Conservation (phyloP, 2,888 invertebrate species). For the Dasypolia templi region DNA sequence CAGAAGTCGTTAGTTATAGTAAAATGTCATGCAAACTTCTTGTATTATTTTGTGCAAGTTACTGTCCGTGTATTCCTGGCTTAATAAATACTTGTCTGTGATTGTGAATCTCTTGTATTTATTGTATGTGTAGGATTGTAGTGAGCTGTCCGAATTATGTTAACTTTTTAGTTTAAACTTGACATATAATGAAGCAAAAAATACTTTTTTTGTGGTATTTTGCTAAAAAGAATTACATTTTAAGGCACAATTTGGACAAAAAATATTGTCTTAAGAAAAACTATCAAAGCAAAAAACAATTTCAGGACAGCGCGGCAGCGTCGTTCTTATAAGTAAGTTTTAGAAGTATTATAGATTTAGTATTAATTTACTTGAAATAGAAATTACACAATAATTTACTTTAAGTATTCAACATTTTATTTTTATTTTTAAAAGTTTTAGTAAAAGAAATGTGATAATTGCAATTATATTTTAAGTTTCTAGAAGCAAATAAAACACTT, state of each 20-base stretch:
- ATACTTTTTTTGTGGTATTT: no score
- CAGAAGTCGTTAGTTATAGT: neutral
- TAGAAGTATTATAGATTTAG: slow-evolving; percentile 29
- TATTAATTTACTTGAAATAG: no score
- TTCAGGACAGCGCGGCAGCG: slow-evolving; percentile 1
- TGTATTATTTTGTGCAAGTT: neutral
- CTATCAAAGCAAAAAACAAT: neutral
- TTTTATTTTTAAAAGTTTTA: neutral
- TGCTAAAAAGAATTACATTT: neutral
- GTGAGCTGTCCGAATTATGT: slow-evolving; percentile 5
- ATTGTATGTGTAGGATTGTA: slow-evolving; percentile 10
- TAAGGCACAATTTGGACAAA: neutral
- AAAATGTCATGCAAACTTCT: neutral
- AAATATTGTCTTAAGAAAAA: neutral
- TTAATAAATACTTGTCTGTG: slow-evolving; percentile 35
- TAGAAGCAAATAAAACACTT: slow-evolving; percentile 37
- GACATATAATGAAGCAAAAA: no score
- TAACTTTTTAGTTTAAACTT: neutral
- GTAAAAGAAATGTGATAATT: slow-evolving; percentile 31
- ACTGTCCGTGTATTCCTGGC: neutral
- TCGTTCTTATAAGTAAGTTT: slow-evolving; percentile 3
- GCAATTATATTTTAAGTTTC: slow-evolving; percentile 16
- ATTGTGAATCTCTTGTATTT: slow-evolving; percentile 43
- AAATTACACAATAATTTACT: slow-evolving; percentile 11
- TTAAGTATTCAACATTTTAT: neutral